Percentiles rank a stretch among this genome's conserved stretches.
phyloP scores from a whole-genome alignment of 2,113 vertebrate species.

The Bubo scandiacus region DNA sequence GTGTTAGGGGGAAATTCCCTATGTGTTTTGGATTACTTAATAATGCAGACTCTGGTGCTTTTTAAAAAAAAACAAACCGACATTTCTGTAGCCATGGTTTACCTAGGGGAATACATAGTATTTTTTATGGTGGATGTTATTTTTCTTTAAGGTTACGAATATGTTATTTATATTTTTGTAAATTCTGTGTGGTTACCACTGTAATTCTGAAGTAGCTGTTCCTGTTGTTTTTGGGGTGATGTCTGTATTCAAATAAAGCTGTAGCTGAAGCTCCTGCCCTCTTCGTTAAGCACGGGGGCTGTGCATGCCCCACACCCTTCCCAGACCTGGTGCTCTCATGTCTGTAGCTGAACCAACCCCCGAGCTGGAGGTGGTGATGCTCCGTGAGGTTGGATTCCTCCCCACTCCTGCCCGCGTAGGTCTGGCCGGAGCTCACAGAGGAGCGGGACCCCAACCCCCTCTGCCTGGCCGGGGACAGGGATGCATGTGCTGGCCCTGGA shows the following conservation, averaged over 20 bases:
- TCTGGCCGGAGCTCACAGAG: not conserved
- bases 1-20: too few species aligned
- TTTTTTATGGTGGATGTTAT: slow-evolving; percentile 25
- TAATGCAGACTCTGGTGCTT: slow-evolving; percentile 31
- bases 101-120: not conserved
- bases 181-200: not conserved
- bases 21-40: not conserved
- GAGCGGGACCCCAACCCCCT: rapidly evolving
- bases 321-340: not conserved
- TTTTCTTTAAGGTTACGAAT: slow-evolving; percentile 7
- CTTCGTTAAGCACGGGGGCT: not conserved
- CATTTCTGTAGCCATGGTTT: slow-evolving; percentile 13
- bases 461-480: not conserved
- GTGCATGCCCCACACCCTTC: not conserved
- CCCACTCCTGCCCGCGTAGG: rapidly evolving
- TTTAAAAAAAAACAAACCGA: not conserved
- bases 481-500: too few species aligned
- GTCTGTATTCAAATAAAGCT: slow-evolving; percentile 10
- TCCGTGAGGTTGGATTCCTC: not conserved
- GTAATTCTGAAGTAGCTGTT: not conserved
- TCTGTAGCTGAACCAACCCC: slow-evolving; percentile 20
- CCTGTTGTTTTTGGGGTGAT: not conserved
- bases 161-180: slow-evolving; percentile 66
- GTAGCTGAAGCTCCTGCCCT: not conserved
- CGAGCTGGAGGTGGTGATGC: not conserved